Evolutionary conservation across 2,888 invertebrate genomes (phyloP), one percentile per base, ranked within the genome.

Genomic region (Bugulina stolonifera): DNA sequence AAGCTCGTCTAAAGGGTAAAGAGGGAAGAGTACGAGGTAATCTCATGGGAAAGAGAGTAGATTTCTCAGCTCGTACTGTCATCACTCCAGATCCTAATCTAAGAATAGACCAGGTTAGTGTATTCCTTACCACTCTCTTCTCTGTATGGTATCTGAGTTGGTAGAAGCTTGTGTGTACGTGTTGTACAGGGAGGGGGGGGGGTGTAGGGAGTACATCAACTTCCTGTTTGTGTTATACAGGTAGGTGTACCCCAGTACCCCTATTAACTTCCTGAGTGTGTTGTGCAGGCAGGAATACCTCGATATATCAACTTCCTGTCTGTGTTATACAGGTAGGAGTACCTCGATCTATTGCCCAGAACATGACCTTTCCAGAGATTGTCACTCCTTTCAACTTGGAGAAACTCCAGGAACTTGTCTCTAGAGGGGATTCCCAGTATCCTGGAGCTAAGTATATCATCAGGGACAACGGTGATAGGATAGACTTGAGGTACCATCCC

Each of bases 371-470:
- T 84, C 99, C 99, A 0, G 99, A 99, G 86, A 90, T 99, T 74
- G 99, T 99, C 0, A 99, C 99, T 0, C 98, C 99, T 0, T 99
- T 98, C 83, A 99, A 99, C 82, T 96, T 99, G 80, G 97, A 99
- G 83, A 92, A 93, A 89, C 90, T 93, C 89, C 91, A 93, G 82
- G 95, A 97, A 80, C 87, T 99, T 73, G 99, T 99, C 2, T 90
- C 93, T 71, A 88, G 97, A 80, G 99, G 99, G 71, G 96, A 98
- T 84, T 94, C 95, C 0, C 96, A 97, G 82, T 99, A 99, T 86
- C 99, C 99, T 0, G 99, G 99, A 1, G 99, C 99, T 1, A 99
- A 99, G 82, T 99, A 99, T 83, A 98, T 99, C 80, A 93, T 99
- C 25, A 88, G 99, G 43, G 98, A 99, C 81, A 99, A 99, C 85